Percentiles rank a stretch among this genome's conserved stretches.
phyloP scores from a whole-genome alignment of 2,888 invertebrate genomes.

The Pristionchus entomophagus region DNA sequence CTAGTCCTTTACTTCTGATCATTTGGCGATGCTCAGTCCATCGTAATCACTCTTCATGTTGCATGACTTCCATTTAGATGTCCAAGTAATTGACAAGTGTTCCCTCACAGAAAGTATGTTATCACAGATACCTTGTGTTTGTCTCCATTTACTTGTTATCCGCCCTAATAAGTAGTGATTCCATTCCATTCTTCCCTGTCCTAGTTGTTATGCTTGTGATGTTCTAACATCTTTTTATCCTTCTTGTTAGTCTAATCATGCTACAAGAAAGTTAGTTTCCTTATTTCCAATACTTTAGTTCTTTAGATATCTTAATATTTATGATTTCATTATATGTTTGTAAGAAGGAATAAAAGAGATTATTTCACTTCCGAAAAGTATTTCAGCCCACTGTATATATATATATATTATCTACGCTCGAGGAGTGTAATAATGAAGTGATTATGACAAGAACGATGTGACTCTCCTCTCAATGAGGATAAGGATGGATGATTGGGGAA shows the following conservation, averaged over 20 bases:
- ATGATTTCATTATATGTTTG: neutral
- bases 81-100: constrained; percentile 15
- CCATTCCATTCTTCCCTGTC: neutral
- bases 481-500: too few relatives aligned
- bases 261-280: neutral
- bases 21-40: constrained; percentile 11
- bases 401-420: too few relatives aligned
- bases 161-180: neutral
- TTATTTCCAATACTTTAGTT: constrained; percentile 14
- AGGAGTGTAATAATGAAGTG: too few relatives aligned
- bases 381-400: too few relatives aligned
- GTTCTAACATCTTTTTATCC: neutral
- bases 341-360: neutral
- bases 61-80: constrained; percentile 9
- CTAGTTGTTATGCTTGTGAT: constrained; percentile 18
- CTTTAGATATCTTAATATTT: neutral
- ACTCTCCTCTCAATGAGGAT: too few relatives aligned
- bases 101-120: neutral
- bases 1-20: constrained; percentile 15
- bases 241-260: neutral
- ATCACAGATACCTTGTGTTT: neutral
- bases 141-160: neutral
- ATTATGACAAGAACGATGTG: too few relatives aligned
- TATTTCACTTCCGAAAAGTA: neutral
- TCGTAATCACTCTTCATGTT: neutral